A percentile compares a stretch with the other conserved stretches of the same genome.
Evolutionary conservation across 2,797 vertebrate species (phyloP).

Genomic region (Pangasius krempfi): DNA sequence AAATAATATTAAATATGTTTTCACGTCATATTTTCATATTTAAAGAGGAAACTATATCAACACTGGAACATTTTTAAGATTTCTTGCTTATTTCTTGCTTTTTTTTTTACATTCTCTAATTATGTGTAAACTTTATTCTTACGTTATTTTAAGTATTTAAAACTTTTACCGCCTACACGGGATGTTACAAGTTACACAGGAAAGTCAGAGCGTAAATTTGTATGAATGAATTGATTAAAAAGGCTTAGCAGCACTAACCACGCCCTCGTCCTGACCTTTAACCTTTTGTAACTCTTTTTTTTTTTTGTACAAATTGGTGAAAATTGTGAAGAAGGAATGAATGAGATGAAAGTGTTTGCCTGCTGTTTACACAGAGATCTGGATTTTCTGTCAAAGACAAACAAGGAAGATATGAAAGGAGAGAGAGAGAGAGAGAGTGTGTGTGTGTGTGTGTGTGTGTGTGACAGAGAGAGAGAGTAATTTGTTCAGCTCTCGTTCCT

Average conservation of each 20-base stretch:
- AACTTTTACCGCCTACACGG: background rate
- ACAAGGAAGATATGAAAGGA: conserved; percentile 47
- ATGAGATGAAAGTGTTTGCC: background rate
- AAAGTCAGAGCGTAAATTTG: background rate
- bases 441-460: background rate
- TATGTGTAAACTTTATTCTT: background rate
- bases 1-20: too few species aligned
- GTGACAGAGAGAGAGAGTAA: conserved; percentile 21
- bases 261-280: background rate
- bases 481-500: conserved; percentile 42
- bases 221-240: background rate
- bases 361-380: conserved; percentile 24
- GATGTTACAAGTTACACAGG: background rate
- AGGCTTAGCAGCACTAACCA: background rate
- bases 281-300: background rate
- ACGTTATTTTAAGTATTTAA: background rate
- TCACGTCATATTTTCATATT: too few species aligned
- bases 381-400: conserved; percentile 46
- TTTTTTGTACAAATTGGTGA: background rate
- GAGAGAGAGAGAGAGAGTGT: background rate
- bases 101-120: background rate
- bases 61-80: too few species aligned
- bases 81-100: background rate
- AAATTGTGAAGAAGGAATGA: background rate
- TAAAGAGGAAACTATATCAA: too few species aligned